Evolutionary conservation across 2,888 invertebrate genomes (phyloP).

Genomic region (Lepidonotus clava): DNA sequence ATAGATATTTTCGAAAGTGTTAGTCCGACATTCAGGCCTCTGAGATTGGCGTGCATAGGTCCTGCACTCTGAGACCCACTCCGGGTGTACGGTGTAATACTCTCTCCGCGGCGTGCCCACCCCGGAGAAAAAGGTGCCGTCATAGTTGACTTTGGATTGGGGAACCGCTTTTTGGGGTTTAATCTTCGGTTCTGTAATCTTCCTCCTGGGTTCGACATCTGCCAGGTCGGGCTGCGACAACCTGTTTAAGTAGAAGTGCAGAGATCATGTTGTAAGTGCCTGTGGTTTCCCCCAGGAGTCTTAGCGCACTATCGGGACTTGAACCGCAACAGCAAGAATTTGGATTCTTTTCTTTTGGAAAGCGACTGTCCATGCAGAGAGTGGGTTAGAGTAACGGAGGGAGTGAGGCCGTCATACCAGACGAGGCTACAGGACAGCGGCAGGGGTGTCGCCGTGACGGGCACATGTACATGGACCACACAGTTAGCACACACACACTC

Average conservation of each 20-base stretch:
- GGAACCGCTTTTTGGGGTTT: conserved; percentile 21
- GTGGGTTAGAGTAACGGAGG: neutral
- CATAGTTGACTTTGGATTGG: conserved; percentile 64
- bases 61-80: conserved; percentile 76
- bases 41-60: conserved; percentile 32
- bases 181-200: neutral
- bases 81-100: conserved; percentile 77
- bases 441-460: no score
- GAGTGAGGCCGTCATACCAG: no score
- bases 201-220: neutral
- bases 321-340: neutral
- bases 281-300: neutral
- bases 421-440: no score
- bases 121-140: conserved; percentile 73
- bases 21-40: conserved; percentile 56
- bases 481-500: no score
- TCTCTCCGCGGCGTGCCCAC: conserved; percentile 68
- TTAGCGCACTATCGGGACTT: neutral
- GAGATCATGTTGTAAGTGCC: conserved; percentile 39
- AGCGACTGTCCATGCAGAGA: no score
- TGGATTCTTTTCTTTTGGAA: neutral
- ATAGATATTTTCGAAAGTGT: conserved; percentile 66
- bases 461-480: no score
- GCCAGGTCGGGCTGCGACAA: conserved; percentile 48
- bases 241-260: conserved; percentile 44